These are phyloP conservation scores for Pimephales promelas DNA, from an alignment of 2,113 vertebrate species.

Conservation along the genomic window DNA sequence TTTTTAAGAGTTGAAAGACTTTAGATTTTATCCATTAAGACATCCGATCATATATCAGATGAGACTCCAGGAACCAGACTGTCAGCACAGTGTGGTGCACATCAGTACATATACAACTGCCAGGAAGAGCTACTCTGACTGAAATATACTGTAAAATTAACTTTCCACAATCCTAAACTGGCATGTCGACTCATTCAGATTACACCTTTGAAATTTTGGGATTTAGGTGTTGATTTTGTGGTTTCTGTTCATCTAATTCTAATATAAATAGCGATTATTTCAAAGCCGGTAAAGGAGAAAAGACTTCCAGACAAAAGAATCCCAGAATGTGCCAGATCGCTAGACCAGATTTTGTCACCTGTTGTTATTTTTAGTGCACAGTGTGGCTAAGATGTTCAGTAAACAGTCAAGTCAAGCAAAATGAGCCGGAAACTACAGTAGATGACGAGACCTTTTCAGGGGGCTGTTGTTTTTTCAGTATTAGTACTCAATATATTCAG, in stretches of 20 bases:
- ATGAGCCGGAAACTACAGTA: neutral
- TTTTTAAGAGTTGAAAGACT: constrained; percentile 2
- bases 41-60: neutral
- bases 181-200: neutral
- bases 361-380: neutral
- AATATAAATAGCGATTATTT: neutral
- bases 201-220: neutral
- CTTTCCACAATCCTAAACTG: neutral
- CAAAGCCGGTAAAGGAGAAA: neutral
- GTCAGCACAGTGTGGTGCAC: constrained; percentile 14
- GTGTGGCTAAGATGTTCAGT: neutral
- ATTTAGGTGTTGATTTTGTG: neutral
- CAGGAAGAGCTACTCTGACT: neutral
- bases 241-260: neutral
- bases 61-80: neutral
- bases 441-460: neutral
- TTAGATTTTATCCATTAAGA: neutral
- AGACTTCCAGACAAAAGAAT: neutral
- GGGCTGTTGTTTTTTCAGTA: neutral
- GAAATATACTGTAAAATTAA: neutral
- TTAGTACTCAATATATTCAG: neutral
- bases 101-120: neutral
- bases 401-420: neutral
- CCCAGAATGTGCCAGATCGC: neutral
- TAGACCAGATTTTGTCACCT: constrained; percentile 5